Base-by-base conservation (phyloP, 2,888 invertebrate species). In the Salticus scenicus region DNA sequence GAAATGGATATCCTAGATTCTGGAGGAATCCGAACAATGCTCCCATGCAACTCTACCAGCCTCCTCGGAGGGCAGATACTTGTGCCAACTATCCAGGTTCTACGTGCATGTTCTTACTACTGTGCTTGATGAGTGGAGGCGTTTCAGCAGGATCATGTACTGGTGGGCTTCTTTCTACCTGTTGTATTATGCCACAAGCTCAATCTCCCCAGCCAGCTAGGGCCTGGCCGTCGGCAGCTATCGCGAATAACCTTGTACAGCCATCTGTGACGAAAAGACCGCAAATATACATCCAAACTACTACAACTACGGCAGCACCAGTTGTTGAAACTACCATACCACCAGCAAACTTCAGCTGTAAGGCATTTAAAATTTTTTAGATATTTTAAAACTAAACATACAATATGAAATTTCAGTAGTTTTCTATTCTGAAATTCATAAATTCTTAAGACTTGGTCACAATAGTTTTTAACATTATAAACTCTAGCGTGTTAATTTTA, bases 51-150 rank as follows among this genome's bases (percentile, higher is more conserved):
- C 31, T 42, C 28, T 74, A 37, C 20, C 71, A 24, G 8, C 12
- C 42, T 30, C 17, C 42, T 0, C 57, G 73, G 17, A 27, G 75
- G 7, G 27, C 76, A 1, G 78, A 72, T 8, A 72, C 76, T 14
- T 87, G 87, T 27, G 57, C 67, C n/a, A 37, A 74, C 5, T 41
- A 87, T 14, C 73, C 74, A 17, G 84, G 79, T n/a, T 37, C 75
- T 24, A 33, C 80, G 0, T 87, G 87, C 57, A 80, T 82, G 77
- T 91, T 95, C 75, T 93, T 95, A 2, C 91, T 95, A 67, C 93
- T 94, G 27, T 96, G 95, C 90, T 95, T 95, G 95, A 91, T 95
- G 88, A 95, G 95, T 0, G 95, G 95, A 51, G 91, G 93, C 31
- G 94, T 94, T 28, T 95, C 95, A 88, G 94, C 94, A 0, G 93